A percentile compares a stretch with the other conserved stretches of the same genome.
Conservation (phyloP, 2,888 invertebrate genomes). For the Hyposoter didymator region DNA sequence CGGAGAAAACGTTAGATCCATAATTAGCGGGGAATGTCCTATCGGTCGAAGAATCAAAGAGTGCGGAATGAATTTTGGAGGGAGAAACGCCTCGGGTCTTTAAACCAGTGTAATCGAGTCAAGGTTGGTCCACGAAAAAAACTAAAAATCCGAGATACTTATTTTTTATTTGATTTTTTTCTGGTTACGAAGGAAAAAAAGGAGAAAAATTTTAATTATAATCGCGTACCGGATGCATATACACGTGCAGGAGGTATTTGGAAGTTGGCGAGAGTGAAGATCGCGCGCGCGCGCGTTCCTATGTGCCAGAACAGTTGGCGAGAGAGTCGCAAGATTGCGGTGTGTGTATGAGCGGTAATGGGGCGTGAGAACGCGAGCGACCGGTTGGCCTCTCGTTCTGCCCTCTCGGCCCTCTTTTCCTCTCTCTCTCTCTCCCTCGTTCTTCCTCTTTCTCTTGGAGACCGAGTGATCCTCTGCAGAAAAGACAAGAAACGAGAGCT, state of each 20-base stretch:
- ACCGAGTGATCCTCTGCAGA: conserved; percentile 41
- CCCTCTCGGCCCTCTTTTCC: conserved; percentile 71
- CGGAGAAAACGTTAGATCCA: conserved; percentile 12
- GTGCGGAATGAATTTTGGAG: conserved; percentile 3
- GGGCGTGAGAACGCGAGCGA: conserved; percentile 80
- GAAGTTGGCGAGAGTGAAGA: conserved; percentile 55
- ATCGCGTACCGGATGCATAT: conserved; percentile 60
- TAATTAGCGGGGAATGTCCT: conserved; percentile 33
- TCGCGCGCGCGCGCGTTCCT: conserved; percentile 59
- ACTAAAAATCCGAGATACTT: conserved; percentile 20
- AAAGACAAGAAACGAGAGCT: conserved; percentile 6
- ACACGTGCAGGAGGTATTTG: conserved; percentile 55
- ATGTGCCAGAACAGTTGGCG: conserved; percentile 41
- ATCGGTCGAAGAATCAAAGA: conserved; percentile 11
- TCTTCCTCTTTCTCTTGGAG: conserved; percentile 41
- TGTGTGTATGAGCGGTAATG: conserved; percentile 68
- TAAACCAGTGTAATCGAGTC: conserved; percentile 33
- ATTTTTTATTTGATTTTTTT: conserved; percentile 5
- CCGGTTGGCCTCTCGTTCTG: conserved; percentile 74
- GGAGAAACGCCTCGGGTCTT: conserved; percentile 14
- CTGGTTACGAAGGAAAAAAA: conserved; percentile 12
- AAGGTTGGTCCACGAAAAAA: conserved; percentile 19
- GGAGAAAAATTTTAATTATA: conserved; percentile 42
- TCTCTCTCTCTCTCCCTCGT: not conserved
- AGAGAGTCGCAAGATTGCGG: conserved; percentile 60